Evolutionary conservation across 2,113 vertebrate genomes (phyloP).

Genomic region (Phaetusa simplex): DNA sequence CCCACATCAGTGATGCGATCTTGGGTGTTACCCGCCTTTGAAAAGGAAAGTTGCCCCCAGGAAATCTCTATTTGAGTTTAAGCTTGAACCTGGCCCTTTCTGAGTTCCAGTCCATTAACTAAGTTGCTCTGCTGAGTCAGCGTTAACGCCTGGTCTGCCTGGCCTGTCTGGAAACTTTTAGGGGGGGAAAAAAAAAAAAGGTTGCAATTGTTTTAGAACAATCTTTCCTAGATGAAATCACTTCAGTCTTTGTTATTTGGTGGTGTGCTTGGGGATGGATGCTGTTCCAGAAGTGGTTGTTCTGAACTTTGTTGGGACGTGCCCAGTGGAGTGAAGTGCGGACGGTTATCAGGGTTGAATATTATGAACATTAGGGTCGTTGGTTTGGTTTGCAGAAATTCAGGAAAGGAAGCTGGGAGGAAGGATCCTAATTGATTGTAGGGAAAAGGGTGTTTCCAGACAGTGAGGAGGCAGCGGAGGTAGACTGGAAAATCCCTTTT

Average conservation of each 20-base stretch:
- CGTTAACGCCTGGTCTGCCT: neutral
- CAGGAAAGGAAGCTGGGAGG: neutral
- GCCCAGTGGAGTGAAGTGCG: neutral
- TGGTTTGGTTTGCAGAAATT: neutral
- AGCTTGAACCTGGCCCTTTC: neutral
- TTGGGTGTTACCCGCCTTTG: neutral
- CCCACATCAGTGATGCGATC: neutral
- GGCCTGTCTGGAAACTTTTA: neutral
- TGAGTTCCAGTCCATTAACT: neutral
- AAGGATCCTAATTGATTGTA: neutral
- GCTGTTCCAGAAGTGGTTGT: neutral
- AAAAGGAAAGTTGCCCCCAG: neutral
- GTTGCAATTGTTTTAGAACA: neutral
- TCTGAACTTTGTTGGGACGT: neutral
- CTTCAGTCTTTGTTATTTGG: neutral
- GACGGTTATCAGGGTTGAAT: neutral
- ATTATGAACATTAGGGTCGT: neutral
- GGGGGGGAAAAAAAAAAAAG: rapidly evolving
- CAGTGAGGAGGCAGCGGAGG: neutral
- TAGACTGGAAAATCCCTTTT: conserved; percentile 1
- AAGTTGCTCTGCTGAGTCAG: neutral
- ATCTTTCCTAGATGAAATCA: neutral
- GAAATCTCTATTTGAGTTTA: neutral
- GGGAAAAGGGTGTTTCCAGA: neutral
- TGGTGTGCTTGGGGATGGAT: neutral